A percentile compares a stretch with the other conserved stretches of the same genome.
phyloP scores from a whole-genome alignment of 35 echinoderm and acorn worm species.

The Anneissia japonica region DNA sequence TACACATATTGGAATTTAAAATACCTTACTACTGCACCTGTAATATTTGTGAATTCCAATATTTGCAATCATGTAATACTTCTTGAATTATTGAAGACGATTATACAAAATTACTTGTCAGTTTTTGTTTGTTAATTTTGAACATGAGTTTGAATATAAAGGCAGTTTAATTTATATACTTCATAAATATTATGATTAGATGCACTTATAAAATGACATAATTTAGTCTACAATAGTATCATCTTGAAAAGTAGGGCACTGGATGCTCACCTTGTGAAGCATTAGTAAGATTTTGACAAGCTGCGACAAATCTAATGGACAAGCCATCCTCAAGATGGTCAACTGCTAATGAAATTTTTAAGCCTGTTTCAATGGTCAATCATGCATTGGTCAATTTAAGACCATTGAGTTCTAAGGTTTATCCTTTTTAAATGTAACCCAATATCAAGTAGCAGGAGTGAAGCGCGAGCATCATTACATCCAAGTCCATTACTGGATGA shows the following conservation, averaged over 20 bases:
- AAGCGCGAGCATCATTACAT: not conserved
- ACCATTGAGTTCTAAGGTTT: not conserved
- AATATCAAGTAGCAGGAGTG: not conserved
- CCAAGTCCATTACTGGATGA: not conserved
- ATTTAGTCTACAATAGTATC: not conserved
- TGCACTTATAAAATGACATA: not conserved
- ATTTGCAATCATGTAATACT: too few relatives aligned
- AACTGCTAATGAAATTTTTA: not conserved
- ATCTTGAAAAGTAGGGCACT: not conserved
- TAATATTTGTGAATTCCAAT: too few relatives aligned
- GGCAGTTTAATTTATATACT: too few relatives aligned
- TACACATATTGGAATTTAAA: too few relatives aligned
- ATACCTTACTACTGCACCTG: too few relatives aligned
- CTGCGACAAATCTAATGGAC: not conserved
- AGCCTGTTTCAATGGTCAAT: not conserved
- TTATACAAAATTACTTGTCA: too few relatives aligned
- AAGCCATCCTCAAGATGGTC: not conserved
- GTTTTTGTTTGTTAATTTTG: too few relatives aligned
- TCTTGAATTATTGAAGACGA: too few relatives aligned
- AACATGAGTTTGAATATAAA: too few relatives aligned
- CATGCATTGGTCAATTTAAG: not conserved
- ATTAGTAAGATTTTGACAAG: not conserved
- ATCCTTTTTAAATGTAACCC: not conserved
- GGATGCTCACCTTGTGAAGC: not conserved
- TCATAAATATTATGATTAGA: not conserved